Percentiles rank a stretch among this genome's conserved stretches.
phyloP scores from a whole-genome alignment of 2,797 vertebrate species.

The Silurus aristotelis region DNA sequence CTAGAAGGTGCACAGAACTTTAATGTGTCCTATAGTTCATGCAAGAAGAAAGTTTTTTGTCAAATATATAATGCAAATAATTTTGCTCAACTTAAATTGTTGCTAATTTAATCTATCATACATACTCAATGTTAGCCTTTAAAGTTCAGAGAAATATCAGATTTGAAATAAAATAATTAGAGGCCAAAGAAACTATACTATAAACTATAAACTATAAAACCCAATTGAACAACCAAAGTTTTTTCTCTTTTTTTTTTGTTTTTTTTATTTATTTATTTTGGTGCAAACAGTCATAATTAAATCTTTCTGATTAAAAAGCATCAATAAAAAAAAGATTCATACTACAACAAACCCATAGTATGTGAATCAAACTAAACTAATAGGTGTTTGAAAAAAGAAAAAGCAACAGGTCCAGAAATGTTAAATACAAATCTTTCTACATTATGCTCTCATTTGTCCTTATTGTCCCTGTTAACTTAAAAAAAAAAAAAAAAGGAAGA shows the following conservation, averaged over 20 bases:
- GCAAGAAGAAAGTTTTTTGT: no score
- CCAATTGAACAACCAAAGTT: neutral
- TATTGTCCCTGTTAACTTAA: neutral
- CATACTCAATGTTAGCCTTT: neutral
- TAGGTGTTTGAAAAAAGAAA: constrained; percentile 2
- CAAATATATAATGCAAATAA: no score
- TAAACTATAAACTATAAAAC: neutral
- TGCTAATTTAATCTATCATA: neutral
- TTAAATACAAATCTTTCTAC: neutral
- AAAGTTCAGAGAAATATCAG: neutral
- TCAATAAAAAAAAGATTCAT: no score
- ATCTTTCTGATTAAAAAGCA: no score
- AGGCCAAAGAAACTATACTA: neutral
- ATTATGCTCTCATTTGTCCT: neutral
- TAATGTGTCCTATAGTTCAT: neutral
- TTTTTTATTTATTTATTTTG: no score
- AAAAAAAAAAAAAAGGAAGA: constrained; percentile 1
- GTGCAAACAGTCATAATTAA: no score
- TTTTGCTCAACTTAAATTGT: no score
- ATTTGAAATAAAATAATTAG: neutral
- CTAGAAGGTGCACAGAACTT: no score
- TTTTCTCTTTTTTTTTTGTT: no score
- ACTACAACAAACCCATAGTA: neutral
- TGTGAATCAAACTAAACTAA: neutral
- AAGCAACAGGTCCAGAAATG: neutral